Percentiles rank a stretch among this genome's conserved stretches.
Conservation (phyloP, 2,888 invertebrate genomes). For the Pheosia gnoma region DNA sequence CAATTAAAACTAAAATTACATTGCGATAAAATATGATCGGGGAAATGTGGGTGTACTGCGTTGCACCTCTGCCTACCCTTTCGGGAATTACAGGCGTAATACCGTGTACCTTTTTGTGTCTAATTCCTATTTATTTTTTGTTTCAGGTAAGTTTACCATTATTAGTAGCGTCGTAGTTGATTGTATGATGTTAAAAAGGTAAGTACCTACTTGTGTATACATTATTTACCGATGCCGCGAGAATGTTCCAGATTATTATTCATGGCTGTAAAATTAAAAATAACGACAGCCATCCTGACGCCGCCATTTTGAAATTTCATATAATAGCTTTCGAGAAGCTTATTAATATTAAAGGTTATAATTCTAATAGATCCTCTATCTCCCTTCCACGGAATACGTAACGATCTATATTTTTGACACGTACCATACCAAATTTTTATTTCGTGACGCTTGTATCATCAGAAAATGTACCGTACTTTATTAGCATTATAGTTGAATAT, state of each 20-base stretch:
- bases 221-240: too few species aligned
- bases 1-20: too few species aligned
- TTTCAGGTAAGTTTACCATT: background rate
- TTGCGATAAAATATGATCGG: too few species aligned
- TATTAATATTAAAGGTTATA: slow-evolving; percentile 1
- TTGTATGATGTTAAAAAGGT: too few species aligned
- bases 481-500: slow-evolving; percentile 11
- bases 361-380: slow-evolving; percentile 2
- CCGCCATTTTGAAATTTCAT: slow-evolving; percentile 1
- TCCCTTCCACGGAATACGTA: slow-evolving; percentile 11
- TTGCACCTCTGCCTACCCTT: too few species aligned
- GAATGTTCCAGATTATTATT: too few species aligned
- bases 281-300: background rate
- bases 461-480: slow-evolving; percentile 6
- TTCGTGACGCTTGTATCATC: background rate
- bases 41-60: too few species aligned
- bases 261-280: too few species aligned
- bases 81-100: too few species aligned
- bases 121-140: background rate
- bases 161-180: background rate
- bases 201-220: too few species aligned
- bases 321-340: background rate
- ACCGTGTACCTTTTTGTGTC: background rate
- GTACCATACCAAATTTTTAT: slow-evolving; percentile 19
- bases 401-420: slow-evolving; percentile 30